Conservation (phyloP, 2,113 vertebrate species). For the Antechinus stuartii region DNA sequence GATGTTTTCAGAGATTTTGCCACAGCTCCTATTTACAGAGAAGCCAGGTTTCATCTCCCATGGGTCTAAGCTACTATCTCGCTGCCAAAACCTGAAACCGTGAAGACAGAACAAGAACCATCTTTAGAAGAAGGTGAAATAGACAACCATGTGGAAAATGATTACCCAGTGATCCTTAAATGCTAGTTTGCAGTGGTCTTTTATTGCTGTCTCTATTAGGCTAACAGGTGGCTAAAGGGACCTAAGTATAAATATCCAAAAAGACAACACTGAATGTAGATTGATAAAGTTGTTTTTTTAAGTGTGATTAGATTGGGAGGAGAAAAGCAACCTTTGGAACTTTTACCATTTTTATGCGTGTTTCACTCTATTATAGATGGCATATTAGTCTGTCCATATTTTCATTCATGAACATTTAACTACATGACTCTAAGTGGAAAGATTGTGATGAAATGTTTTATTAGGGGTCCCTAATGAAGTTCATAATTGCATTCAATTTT, state of each 20-base stretch:
- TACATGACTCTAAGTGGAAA: not conserved
- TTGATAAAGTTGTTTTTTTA: not conserved
- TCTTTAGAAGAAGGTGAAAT: conserved; percentile 69
- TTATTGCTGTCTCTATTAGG: conserved; percentile 61
- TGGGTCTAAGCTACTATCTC: conserved; percentile 54
- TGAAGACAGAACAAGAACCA: conserved; percentile 69
- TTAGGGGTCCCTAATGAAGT: not conserved
- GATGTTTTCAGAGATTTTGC: conserved; percentile 59
- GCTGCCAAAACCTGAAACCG: conserved; percentile 71
- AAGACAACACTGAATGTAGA: not conserved
- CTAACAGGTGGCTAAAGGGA: conserved; percentile 67
- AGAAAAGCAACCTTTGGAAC: not conserved
- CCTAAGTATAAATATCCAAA: conserved; percentile 72
- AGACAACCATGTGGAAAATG: not conserved
- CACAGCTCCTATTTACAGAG: conserved; percentile 72
- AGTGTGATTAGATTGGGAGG: not conserved
- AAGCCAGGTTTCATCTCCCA: conserved; percentile 74
- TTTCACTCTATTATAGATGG: not conserved
- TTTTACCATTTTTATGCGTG: conserved; percentile 6
- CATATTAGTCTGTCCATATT: not conserved
- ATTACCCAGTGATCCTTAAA: not conserved
- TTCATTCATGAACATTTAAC: not conserved
- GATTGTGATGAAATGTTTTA: conserved; percentile 43
- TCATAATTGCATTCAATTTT: conserved; percentile 28
- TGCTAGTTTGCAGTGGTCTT: not conserved